Percentiles rank a stretch among this genome's conserved stretches.
These are phyloP conservation scores for Cinclus mexicanus DNA, from an alignment of 2,113 vertebrate species.

Conservation along the genomic window DNA sequence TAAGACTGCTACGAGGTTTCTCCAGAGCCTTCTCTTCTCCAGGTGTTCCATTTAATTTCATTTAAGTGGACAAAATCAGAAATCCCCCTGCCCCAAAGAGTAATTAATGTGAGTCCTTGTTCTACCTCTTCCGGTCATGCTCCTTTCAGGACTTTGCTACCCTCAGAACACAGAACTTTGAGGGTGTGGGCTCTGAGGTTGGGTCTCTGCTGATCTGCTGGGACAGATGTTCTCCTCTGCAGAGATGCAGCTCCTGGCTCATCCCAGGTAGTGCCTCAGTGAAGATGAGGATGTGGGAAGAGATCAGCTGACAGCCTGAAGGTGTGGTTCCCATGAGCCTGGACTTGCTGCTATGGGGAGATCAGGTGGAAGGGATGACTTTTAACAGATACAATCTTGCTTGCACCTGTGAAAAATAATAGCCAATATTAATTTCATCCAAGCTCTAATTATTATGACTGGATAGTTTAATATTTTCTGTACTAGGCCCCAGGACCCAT, in stretches of 20 bases:
- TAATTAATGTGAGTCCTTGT: rapidly evolving
- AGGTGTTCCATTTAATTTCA: background rate
- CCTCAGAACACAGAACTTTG: background rate
- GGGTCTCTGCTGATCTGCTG: background rate
- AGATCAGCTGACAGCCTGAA: background rate
- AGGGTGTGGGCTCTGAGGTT: background rate
- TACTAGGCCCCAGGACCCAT: background rate
- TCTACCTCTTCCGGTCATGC: background rate
- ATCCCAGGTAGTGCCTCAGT: background rate
- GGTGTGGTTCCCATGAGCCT: background rate
- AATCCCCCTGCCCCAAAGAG: background rate
- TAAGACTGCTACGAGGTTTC: background rate
- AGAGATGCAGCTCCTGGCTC: background rate
- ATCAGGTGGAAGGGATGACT: background rate
- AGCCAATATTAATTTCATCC: background rate
- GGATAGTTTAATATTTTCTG: background rate
- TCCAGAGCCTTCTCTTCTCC: background rate
- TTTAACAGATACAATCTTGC: background rate
- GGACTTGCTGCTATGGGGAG: background rate
- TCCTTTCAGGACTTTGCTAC: background rate
- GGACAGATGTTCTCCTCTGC: background rate
- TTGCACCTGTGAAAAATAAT: background rate
- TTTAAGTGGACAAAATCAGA: background rate
- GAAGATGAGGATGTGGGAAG: background rate
- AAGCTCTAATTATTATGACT: background rate